Conservation (phyloP, 2,888 invertebrate genomes). For the Dimorphilus gyrociliatus region DNA sequence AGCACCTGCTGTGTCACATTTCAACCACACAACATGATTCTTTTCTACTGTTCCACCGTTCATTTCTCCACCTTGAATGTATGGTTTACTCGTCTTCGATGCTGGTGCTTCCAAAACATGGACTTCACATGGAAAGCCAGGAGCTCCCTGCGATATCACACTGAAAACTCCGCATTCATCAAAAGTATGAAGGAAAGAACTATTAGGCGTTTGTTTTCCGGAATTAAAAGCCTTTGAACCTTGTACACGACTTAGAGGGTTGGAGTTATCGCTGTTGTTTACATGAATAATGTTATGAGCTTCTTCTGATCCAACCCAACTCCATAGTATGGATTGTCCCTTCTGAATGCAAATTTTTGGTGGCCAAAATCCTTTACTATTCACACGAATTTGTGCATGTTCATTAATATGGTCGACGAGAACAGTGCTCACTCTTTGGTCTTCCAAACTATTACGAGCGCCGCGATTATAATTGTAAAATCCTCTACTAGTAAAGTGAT, state of each 20-base stretch:
- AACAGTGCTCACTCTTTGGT: constrained; percentile 24
- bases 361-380: constrained; percentile 33
- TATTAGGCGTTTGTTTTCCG: constrained; percentile 27
- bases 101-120: constrained; percentile 22
- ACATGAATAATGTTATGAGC: constrained; percentile 37
- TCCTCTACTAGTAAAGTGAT: constrained; percentile 32
- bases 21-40: constrained; percentile 18
- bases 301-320: constrained; percentile 29
- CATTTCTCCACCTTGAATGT: constrained; percentile 14
- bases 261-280: constrained; percentile 8
- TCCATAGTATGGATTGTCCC: constrained; percentile 34
- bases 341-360: constrained; percentile 23
- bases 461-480: constrained; percentile 23
- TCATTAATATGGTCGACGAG: constrained; percentile 32
- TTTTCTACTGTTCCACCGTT: constrained; percentile 24
- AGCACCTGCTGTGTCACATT: constrained; percentile 19
- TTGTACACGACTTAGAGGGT: constrained; percentile 26
- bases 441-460: constrained; percentile 7
- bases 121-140: constrained; percentile 27
- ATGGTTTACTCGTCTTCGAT: constrained; percentile 16
- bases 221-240: constrained; percentile 35
- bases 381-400: constrained; percentile 25
- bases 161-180: constrained; percentile 29
- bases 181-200: constrained; percentile 37
- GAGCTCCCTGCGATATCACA: constrained; percentile 35